Conservation (phyloP, 2,888 invertebrate species). For the Caenorhabditis virilis region DNA sequence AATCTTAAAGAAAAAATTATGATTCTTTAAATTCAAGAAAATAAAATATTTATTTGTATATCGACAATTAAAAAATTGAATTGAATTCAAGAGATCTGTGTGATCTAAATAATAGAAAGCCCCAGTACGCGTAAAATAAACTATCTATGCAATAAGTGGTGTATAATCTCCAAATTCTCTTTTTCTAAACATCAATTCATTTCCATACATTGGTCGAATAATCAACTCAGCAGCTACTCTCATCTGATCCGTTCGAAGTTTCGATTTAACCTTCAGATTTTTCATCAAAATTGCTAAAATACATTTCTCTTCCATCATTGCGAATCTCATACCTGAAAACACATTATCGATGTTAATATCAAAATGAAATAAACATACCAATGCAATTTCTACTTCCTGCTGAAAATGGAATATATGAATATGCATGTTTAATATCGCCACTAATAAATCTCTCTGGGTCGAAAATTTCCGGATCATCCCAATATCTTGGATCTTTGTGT, state of each 20-base stretch:
- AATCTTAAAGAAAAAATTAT: no score
- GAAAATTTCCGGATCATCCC: constrained; percentile 64
- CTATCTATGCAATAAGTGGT: neutral
- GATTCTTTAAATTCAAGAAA: no score
- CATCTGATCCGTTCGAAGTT: constrained; percentile 64
- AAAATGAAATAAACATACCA: constrained; percentile 68
- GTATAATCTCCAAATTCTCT: constrained; percentile 46
- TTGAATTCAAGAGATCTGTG: no score
- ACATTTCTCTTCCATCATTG: constrained; percentile 68
- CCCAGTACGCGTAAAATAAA: neutral
- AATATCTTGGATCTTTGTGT: constrained; percentile 67
- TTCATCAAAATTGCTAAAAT: constrained; percentile 60
- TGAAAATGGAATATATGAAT: constrained; percentile 72
- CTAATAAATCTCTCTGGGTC: constrained; percentile 71
- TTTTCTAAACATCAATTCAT: constrained; percentile 45
- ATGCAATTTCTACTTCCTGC: constrained; percentile 72
- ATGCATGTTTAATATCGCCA: constrained; percentile 69
- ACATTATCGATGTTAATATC: neutral
- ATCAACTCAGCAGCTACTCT: constrained; percentile 66
- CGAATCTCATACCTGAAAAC: constrained; percentile 63
- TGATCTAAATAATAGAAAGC: no score
- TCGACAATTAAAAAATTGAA: no score
- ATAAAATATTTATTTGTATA: no score
- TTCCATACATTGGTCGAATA: constrained; percentile 67
- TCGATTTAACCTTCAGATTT: constrained; percentile 57